These are phyloP conservation scores for Leucania comma DNA, from an alignment of 2,888 invertebrate species.

Conservation along the genomic window DNA sequence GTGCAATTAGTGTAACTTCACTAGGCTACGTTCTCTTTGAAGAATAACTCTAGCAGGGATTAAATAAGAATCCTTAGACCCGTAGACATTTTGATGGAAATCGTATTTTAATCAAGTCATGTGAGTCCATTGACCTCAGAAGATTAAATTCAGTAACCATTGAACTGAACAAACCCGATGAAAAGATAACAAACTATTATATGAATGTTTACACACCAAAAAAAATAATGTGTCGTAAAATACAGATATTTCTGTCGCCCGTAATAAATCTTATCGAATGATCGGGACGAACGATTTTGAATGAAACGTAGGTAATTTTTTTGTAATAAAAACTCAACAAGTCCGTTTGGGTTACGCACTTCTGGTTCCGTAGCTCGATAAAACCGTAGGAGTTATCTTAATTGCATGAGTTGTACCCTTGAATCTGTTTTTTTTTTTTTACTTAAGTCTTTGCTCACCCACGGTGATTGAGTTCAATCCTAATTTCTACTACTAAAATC, in stretches of 20 bases:
- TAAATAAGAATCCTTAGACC: neutral
- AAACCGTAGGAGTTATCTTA: too few relatives aligned
- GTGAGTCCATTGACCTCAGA: conserved; percentile 19
- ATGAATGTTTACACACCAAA: conserved; percentile 48
- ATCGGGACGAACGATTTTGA: conserved; percentile 66
- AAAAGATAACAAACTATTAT: conserved; percentile 37
- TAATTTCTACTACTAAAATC: too few relatives aligned
- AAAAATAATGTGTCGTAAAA: conserved; percentile 54
- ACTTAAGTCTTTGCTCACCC: too few relatives aligned
- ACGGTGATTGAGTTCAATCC: too few relatives aligned
- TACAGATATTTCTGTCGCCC: conserved; percentile 47
- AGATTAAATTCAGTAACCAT: conserved; percentile 35
- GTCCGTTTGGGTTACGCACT: neutral
- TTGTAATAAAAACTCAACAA: conserved; percentile 58
- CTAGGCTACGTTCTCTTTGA: neutral
- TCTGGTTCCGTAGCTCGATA: conserved; percentile 22
- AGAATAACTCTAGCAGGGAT: neutral
- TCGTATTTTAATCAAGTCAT: conserved; percentile 23
- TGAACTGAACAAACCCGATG: conserved; percentile 37
- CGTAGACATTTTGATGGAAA: neutral
- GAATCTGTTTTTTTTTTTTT: too few relatives aligned
- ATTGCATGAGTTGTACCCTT: neutral
- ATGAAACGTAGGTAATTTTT: conserved; percentile 61
- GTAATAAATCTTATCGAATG: conserved; percentile 70
- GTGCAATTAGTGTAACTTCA: neutral